Evolutionary conservation across 2,113 vertebrate species (phyloP), one percentile per base, ranked within the genome.

Genomic region (Tragelaphus scriptus): DNA sequence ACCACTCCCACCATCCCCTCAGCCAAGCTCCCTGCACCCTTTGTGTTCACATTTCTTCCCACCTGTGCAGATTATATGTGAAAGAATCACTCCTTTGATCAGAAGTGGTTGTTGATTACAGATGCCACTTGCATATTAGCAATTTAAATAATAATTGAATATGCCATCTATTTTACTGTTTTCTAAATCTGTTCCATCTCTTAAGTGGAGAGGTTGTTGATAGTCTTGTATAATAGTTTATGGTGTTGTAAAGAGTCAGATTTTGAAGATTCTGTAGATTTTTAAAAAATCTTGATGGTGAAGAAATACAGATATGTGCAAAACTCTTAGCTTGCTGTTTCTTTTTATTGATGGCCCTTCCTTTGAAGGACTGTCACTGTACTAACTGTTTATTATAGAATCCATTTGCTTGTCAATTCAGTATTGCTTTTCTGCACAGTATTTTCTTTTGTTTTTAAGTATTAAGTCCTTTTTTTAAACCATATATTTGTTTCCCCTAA

Each of bases 251-350:
- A 84, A 91, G 56, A 79, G 61, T n/a, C 71, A 53, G 49, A 15
- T 26, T 75, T 75, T 86, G 90, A 93, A 51, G 36, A 36, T 53
- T 63, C 58, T 71, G 3, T 93, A 63, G n/a, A 15, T 93, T 90
- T 90, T 80, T 2, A 30, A 68, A 68, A 68, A 36, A 7, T 25
- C 71, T 63, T 17, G 23, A 6, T 90, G 71, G 21, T 87, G 91
- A 61, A 80, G 75, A 79, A 79, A 11, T 63, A 25, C 5, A 40
- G 89, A 32, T 47, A 10, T 7, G 12, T 36, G 13, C 56, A 49
- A 26, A 59, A 55, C 32, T 47, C 17, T 19, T 19, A 53, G 53
- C 51, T 51, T 3, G 51, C 51, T 15, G 16, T 14, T 68, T n/a
- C 49, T 68, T 36, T 71, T 47, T 6, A 23, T 12, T 15, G 53